Percentiles rank a stretch among this genome's conserved stretches.
Evolutionary conservation across 2,113 vertebrate genomes (phyloP).

Genomic region (Dipodomys spectabilis): DNA sequence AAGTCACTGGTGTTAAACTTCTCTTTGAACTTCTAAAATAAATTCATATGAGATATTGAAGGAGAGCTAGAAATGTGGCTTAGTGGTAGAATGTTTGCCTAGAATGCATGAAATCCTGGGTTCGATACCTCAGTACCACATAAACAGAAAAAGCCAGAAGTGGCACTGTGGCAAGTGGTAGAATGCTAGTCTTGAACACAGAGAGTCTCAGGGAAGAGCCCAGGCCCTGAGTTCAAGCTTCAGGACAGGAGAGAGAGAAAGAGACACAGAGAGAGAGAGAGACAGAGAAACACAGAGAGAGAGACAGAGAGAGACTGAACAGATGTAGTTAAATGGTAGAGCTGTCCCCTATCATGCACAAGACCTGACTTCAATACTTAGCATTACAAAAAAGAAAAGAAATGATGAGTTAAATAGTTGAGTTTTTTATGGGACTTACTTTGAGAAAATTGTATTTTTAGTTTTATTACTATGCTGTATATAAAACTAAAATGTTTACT

Average conservation of each 20-base stretch:
- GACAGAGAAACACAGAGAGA: too few species aligned
- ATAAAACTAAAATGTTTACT: constrained; percentile 51
- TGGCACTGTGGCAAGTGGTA: too few species aligned
- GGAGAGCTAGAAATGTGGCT: too few species aligned
- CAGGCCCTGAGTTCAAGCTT: too few species aligned
- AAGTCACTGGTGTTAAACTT: neutral
- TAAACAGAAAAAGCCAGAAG: neutral
- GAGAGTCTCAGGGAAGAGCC: too few species aligned
- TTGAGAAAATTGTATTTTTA: neutral
- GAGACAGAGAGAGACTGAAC: too few species aligned
- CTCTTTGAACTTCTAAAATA: constrained; percentile 48
- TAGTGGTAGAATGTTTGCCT: too few species aligned
- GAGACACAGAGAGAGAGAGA: too few species aligned
- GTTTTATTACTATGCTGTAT: constrained; percentile 17
- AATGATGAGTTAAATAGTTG: neutral
- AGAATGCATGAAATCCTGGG: neutral
- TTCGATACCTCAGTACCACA: neutral
- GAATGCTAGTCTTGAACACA: too few species aligned
- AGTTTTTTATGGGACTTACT: constrained; percentile 51
- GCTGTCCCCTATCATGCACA: neutral
- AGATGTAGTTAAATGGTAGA: neutral
- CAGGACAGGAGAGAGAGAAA: too few species aligned
- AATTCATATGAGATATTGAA: neutral
- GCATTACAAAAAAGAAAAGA: neutral
- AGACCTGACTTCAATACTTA: neutral